Evolutionary conservation across 2,113 vertebrate species (phyloP).

Genomic region (rat (Rattus norvegicus)): DNA sequence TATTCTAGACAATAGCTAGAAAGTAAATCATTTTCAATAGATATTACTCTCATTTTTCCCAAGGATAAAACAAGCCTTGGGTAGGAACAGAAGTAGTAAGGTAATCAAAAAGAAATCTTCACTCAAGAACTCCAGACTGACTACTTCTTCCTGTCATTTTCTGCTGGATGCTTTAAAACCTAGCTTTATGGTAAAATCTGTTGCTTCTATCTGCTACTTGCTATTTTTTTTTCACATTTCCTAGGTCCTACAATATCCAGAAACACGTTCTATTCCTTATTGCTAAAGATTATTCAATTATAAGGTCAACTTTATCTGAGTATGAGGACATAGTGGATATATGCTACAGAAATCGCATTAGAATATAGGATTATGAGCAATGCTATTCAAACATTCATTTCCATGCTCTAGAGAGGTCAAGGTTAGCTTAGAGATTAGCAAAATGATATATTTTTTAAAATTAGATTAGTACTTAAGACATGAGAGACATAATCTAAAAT

Average conservation of each 20-base stretch:
- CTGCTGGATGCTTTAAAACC: neutral
- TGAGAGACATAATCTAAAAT: neutral
- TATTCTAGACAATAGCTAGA: neutral
- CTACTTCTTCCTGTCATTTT: neutral
- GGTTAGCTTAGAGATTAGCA: neutral
- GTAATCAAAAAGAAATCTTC: neutral
- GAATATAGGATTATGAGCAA: neutral
- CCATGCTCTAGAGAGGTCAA: neutral
- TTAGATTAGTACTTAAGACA: neutral
- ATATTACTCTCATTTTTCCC: neutral
- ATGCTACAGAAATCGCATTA: neutral
- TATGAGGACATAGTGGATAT: neutral
- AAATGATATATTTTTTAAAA: neutral
- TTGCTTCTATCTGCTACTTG: neutral
- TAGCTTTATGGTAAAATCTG: neutral
- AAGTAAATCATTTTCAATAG: too few relatives aligned
- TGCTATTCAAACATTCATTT: neutral
- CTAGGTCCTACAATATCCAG: neutral
- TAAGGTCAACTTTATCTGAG: neutral
- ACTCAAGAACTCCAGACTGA: neutral
- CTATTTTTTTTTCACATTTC: neutral
- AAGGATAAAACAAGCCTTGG: neutral
- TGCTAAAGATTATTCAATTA: neutral
- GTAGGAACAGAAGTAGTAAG: neutral
- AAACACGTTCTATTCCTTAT: neutral